phyloP scores from a whole-genome alignment of 2,113 vertebrate species.

The Hippolais icterina region DNA sequence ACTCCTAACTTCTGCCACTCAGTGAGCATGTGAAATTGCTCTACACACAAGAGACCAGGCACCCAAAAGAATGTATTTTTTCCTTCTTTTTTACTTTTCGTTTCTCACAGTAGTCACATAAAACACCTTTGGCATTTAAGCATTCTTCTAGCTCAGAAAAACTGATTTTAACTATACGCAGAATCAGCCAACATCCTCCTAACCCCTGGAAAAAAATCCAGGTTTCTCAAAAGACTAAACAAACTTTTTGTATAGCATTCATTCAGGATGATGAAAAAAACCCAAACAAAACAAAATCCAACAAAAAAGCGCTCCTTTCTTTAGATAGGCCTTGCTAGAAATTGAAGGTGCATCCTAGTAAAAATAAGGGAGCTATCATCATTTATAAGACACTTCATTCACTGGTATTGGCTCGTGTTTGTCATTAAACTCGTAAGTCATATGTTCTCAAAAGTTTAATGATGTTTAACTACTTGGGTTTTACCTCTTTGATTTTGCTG shows the following conservation, averaged over 20 bases:
- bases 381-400: not conserved
- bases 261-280: not conserved
- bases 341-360: not conserved
- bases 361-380: not conserved
- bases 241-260: not conserved
- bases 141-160: not conserved
- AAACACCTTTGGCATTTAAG: not conserved
- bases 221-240: not conserved
- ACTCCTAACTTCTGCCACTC: not conserved
- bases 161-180: not conserved
- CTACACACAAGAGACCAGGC: not conserved
- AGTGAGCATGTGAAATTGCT: not conserved
- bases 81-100: not conserved
- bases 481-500: not conserved
- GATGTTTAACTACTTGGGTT: not conserved
- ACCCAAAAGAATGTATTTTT: not conserved
- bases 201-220: not conserved
- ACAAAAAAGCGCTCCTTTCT: not conserved
- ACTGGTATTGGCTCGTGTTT: not conserved
- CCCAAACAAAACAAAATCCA: not conserved
- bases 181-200: not conserved
- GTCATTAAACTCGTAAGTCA: not conserved
- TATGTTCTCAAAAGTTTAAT: not conserved
- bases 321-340: not conserved
- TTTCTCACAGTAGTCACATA: not conserved